Percentiles rank a stretch among this genome's conserved stretches.
Conservation (phyloP, 2,113 vertebrate genomes). For the Urocynchramus pylzowi region DNA sequence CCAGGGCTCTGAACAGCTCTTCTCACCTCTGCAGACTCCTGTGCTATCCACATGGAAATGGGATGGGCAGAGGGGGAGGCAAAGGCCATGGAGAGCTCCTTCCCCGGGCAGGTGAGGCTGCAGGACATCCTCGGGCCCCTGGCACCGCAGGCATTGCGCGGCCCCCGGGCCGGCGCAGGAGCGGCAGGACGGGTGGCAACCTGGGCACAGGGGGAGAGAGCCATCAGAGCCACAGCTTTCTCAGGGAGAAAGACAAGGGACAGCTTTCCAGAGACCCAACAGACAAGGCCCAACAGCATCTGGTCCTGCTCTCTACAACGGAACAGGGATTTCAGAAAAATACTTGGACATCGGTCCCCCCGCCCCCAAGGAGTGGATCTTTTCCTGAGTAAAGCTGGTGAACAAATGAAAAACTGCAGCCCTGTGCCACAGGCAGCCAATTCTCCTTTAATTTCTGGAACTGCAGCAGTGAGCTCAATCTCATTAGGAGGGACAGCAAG, state of each 20-base stretch:
- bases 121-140: slow-evolving; percentile 72
- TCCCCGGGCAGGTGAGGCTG: slow-evolving; percentile 40
- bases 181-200: slow-evolving; percentile 84
- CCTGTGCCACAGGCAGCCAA: neutral
- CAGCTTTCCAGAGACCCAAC: neutral
- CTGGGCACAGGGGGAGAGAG: slow-evolving; percentile 51
- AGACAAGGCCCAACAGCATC: too few relatives aligned
- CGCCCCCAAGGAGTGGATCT: neutral
- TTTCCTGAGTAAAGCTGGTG: neutral
- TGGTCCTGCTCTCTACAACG: accelerated
- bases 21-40: slow-evolving; percentile 82
- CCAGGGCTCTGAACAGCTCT: neutral
- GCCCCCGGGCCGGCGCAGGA: slow-evolving; percentile 79
- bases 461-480: neutral
- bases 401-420: neutral
- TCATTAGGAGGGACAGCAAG: neutral
- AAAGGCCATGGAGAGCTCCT: slow-evolving; percentile 66
- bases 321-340: neutral
- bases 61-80: slow-evolving; percentile 73
- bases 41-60: slow-evolving; percentile 70
- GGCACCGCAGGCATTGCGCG: slow-evolving; percentile 78
- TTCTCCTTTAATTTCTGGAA: neutral
- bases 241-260: neutral
- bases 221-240: neutral
- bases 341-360: accelerated